These are phyloP conservation scores for Nephotettix cincticeps DNA, from an alignment of 1,140 invertebrate genomes.

Conservation along the genomic window DNA sequence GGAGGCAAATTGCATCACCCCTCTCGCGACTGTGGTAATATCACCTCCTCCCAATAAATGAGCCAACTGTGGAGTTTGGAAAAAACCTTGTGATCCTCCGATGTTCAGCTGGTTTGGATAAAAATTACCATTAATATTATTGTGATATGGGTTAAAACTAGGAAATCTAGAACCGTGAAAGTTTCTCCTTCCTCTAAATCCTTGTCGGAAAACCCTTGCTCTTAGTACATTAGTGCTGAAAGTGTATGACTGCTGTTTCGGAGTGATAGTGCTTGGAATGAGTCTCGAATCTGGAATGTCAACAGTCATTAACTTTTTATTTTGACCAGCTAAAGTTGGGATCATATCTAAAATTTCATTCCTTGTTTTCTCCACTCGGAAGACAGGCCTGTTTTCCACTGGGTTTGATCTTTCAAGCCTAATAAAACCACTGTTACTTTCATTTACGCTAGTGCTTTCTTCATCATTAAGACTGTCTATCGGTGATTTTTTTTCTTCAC, in stretches of 20 bases:
- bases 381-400: neutral
- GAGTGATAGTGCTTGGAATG: neutral
- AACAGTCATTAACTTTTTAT: slow-evolving; percentile 3
- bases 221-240: neutral
- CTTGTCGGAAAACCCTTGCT: neutral
- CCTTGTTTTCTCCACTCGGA: neutral
- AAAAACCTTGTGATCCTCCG: neutral
- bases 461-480: neutral
- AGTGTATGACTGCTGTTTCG: neutral
- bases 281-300: neutral
- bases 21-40: neutral
- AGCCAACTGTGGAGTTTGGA: neutral
- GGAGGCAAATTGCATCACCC: slow-evolving; percentile 13
- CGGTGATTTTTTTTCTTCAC: neutral
- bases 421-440: too few species aligned
- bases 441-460: too few species aligned
- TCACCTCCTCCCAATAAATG: neutral
- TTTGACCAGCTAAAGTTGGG: neutral
- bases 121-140: neutral
- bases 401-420: too few species aligned
- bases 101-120: neutral
- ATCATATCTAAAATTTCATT: slow-evolving; percentile 19
- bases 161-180: neutral
- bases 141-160: neutral
- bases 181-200: neutral